Base-by-base conservation (phyloP, 2,888 invertebrate genomes). In the Nemurella pictetii region DNA sequence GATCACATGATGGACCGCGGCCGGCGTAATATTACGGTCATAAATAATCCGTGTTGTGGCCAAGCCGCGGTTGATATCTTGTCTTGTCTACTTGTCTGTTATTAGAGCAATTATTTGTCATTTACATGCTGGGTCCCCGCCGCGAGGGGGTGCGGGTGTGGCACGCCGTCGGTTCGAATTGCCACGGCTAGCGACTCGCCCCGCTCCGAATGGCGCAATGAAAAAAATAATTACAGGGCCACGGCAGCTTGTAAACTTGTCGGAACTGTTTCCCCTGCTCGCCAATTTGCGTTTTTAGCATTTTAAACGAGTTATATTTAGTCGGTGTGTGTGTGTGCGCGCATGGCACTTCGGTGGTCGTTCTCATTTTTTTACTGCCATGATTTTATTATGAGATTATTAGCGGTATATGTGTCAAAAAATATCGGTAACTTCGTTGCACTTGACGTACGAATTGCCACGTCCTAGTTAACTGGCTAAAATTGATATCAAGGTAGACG, bases 51-150 rank as follows among this genome's bases (percentile, higher is more conserved):
- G 82, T 27, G 55, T 12, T 12, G 9, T 55, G 82, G 72, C 82
- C n/a, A n/a, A 9, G 82, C 82, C 55, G 29, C n/a, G 35, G 82
- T 82, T 82, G 82, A 82, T 85, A 84, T 86, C 86, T 86, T 86
- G 86, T 86, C 86, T 86, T 86, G 84, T 80, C 35, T 35, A 35
- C 36, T 35, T 82, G 82, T 82, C 85, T 77, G 55, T 78, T 81
- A 85, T 86, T 86, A 86, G 83, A 27, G 80, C 84, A 86, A 86
- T 86, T 86, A 86, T 86, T 82, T 86, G 86, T 86, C 86, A 86
- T 85, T 86, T 84, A 72, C 84, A 84, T 83, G 85, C 84, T 84
- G 84, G 85, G 80, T 7, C 15, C 55, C 2, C 83, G 84, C 80
- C 84, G 85, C 84, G 26, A 55, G 80, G 84, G 84, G 74, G 73